Evolutionary conservation across 2,888 invertebrate genomes (phyloP), one percentile per base, ranked within the genome.

Genomic region (Hemaris fuciformis): DNA sequence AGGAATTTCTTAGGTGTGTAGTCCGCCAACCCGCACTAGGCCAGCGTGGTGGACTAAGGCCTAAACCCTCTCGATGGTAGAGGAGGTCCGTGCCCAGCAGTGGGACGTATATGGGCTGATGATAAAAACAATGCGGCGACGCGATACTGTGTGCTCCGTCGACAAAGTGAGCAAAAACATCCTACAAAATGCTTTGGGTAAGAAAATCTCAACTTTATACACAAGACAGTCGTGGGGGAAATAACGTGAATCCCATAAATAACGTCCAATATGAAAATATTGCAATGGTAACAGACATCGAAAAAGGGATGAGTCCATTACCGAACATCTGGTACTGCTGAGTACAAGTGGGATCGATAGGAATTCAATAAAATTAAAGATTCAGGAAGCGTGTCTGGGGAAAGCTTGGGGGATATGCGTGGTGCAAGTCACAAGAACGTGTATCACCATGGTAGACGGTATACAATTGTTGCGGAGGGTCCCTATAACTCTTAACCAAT

Each of bases 301-400:
- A 68, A 68, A 72, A 67, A 62, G 65, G 71, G 69, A 70, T 73
- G 72, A 73, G 68, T 71, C 70, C 68, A 68, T 74, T 74, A 67
- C 66, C 61, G 70, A 78, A 73, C 83, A 81, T 82, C 75, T 80
- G 81, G 71, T 67, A 63, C 67, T 66, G 73, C 57, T 20, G 65
- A 64, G 69, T 66, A 62, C 62, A 65, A 69, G 76, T 74, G 74
- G 73, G 74, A 77, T 83, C 84, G 83, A 88, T 87, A 77, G 83
- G 80, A 85, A 84, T 87, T 84, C 85, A 81, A 87, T 87, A 84
- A 85, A 85, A 88, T 88, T 87, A 87, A 86, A 84, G 76, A 87
- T 88, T 87, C 87, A 86, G 79, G 73, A 75, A 80, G 81, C 87
- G 86, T 86, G 78, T 77, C 70, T 71, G 70, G 77, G 74, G 70